These are phyloP conservation scores for Eristalinus sepulchralis DNA, from an alignment of 2,888 invertebrate genomes.

Conservation along the genomic window DNA sequence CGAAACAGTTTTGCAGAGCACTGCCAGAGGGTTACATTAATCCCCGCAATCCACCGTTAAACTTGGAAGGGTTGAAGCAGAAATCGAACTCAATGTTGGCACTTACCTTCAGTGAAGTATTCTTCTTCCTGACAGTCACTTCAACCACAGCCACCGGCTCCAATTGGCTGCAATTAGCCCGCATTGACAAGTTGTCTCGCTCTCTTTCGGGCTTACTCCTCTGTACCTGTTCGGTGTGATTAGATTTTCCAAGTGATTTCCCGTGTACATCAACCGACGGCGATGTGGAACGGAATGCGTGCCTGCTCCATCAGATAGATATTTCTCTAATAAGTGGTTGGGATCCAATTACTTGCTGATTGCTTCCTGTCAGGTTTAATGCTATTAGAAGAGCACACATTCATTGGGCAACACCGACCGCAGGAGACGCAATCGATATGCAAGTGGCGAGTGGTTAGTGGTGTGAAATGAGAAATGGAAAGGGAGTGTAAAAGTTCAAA, in stretches of 20 bases:
- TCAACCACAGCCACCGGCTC: background rate
- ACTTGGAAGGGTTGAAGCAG: no score
- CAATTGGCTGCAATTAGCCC: conserved; percentile 29
- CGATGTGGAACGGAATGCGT: background rate
- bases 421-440: background rate
- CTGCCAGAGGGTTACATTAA: no score
- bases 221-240: conserved; percentile 5
- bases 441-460: background rate
- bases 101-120: no score
- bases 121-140: background rate
- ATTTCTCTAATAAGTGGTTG: conserved; percentile 39
- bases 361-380: conserved; percentile 51
- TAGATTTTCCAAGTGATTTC: conserved; percentile 45
- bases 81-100: no score
- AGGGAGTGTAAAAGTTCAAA: background rate
- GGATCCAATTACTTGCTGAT: conserved; percentile 59
- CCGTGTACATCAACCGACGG: conserved; percentile 16
- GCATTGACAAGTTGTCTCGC: conserved; percentile 17
- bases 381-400: background rate
- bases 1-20: no score
- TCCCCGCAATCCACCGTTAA: no score
- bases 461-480: background rate
- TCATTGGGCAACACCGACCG: background rate
- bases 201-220: background rate
- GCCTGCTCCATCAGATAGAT: conserved; percentile 11